Conservation (phyloP, 2,797 vertebrate genomes). For the Hozukius guyotensis region DNA sequence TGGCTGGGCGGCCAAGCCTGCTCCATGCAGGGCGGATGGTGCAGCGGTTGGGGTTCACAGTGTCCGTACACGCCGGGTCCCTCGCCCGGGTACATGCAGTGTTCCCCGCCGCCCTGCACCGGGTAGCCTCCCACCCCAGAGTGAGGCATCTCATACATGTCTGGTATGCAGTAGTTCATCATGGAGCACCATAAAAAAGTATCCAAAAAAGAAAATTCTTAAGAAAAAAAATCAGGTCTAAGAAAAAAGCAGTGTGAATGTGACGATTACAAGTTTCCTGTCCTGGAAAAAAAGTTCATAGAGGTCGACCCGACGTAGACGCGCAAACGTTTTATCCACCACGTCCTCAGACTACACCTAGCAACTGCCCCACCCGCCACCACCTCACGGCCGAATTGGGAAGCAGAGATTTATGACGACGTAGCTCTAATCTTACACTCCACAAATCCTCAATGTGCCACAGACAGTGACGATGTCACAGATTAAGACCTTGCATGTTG, state of each 20-base stretch:
- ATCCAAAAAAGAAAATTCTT: not conserved
- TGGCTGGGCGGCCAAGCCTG: conserved; percentile 91
- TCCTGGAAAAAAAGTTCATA: not conserved
- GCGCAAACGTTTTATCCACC: conserved; percentile 81
- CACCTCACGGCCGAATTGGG: conserved; percentile 82
- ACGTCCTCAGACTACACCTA: conserved; percentile 72
- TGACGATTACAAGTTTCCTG: not conserved
- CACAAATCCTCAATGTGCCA: conserved; percentile 88
- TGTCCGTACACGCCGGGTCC: conserved; percentile 84
- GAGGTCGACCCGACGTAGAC: conserved; percentile 73
- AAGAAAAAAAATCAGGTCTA: not conserved
- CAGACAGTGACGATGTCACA: conserved; percentile 75
- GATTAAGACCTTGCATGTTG: conserved; percentile 61
- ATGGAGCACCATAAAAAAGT: conserved; percentile 9
- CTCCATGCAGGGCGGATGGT: conserved; percentile 92
- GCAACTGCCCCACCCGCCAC: conserved; percentile 71
- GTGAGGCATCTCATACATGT: conserved; percentile 90
- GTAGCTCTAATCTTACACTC: conserved; percentile 90
- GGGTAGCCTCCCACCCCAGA: conserved; percentile 81
- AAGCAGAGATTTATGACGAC: conserved; percentile 91
- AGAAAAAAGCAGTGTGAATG: not conserved
- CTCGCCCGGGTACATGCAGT: conserved; percentile 90
- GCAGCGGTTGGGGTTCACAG: conserved; percentile 87
- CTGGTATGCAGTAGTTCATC: conserved; percentile 94
- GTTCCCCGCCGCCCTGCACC: conserved; percentile 86